These are phyloP conservation scores for Trachops cirrhosus DNA, from an alignment of 2,797 vertebrate species.

Conservation along the genomic window DNA sequence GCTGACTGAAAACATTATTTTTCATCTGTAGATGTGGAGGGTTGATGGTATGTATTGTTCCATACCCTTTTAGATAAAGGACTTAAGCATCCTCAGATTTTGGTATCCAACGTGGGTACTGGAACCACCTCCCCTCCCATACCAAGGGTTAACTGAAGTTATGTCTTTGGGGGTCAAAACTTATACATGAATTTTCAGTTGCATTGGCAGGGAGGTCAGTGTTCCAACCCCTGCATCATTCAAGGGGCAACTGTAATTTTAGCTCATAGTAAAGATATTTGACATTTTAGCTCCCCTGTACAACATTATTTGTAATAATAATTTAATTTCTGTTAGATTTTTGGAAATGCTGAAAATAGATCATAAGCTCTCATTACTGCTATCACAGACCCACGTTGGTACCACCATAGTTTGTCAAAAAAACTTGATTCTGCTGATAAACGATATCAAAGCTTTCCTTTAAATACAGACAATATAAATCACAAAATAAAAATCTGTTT, in stretches of 20 bases:
- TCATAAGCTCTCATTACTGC: neutral
- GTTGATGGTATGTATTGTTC: neutral
- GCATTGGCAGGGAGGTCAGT: neutral
- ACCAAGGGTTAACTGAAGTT: neutral
- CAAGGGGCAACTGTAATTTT: neutral
- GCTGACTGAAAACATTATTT: neutral
- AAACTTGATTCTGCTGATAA: constrained; percentile 27
- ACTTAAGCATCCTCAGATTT: neutral
- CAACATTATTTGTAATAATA: neutral
- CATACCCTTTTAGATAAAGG: neutral
- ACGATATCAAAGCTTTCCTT: constrained; percentile 8
- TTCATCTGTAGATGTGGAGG: neutral
- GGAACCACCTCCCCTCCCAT: neutral
- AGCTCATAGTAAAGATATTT: neutral
- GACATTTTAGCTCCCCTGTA: neutral
- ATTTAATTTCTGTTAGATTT: neutral
- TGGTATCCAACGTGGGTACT: neutral
- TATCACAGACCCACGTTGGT: neutral
- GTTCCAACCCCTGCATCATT: neutral
- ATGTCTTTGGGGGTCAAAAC: neutral
- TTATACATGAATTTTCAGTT: neutral
- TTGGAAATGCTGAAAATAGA: neutral
- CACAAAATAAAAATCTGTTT: constrained; percentile 31
- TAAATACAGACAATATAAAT: constrained; percentile 16
- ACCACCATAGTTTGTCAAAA: neutral